phyloP scores from a whole-genome alignment of 1,140 invertebrate species.

The Nephila pilipes region DNA sequence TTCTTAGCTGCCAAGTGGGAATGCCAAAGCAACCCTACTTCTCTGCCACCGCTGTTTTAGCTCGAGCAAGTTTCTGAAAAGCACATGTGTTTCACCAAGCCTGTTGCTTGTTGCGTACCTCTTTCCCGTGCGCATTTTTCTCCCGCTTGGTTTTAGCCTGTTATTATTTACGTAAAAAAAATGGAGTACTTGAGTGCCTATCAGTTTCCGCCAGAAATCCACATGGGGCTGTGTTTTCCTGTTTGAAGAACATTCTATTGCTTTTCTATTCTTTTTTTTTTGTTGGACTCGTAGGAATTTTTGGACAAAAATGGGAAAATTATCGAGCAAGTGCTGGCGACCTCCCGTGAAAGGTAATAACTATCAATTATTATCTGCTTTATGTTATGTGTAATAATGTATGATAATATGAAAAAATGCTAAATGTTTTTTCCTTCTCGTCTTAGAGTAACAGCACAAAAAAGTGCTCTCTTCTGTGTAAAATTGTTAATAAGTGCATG shows the following conservation, averaged over 20 bases:
- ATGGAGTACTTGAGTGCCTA: not conserved
- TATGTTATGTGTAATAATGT: too few relatives aligned
- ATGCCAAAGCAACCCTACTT: not conserved
- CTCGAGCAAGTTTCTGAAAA: not conserved
- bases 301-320: constrained; percentile 42
- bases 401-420: too few relatives aligned
- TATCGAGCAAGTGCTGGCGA: constrained; percentile 53
- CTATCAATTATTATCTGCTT: too few relatives aligned
- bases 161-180: not conserved
- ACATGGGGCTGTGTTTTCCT: not conserved
- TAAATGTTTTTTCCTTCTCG: too few relatives aligned
- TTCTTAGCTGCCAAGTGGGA: not conserved
- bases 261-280: not conserved
- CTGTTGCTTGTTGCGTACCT: not conserved
- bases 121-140: not conserved
- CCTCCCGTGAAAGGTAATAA: constrained; percentile 43
- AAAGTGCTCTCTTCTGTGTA: too few relatives aligned
- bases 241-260: not conserved
- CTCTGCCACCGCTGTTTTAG: not conserved
- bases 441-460: too few relatives aligned
- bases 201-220: constrained; percentile 4
- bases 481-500: too few relatives aligned
- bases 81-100: not conserved
- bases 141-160: not conserved
- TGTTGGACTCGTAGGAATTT: not conserved